phyloP scores from a whole-genome alignment of 1,140 invertebrate species.

The Calliphora vicina region DNA sequence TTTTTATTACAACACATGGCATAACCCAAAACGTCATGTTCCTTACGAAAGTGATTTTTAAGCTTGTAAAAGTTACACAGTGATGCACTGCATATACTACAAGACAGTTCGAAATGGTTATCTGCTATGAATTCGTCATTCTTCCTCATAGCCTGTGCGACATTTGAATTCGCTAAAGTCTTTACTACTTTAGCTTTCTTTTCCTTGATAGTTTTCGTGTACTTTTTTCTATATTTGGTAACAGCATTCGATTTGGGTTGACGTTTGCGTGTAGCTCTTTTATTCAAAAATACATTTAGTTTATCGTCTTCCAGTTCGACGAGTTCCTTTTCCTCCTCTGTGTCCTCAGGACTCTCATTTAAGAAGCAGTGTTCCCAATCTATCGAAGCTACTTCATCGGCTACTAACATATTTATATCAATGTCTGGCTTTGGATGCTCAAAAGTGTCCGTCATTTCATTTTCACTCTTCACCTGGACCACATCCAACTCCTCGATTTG shows the following conservation, averaged over 20 bases:
- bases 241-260: background rate
- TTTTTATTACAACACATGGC: constrained; percentile 32
- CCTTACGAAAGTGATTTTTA: constrained; percentile 7
- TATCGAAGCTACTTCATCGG: background rate
- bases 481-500: background rate
- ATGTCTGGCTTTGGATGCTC: background rate
- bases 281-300: background rate
- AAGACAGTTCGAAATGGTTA: constrained; percentile 5
- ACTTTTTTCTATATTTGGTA: background rate
- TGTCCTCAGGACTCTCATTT: background rate
- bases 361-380: background rate
- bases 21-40: constrained; percentile 16
- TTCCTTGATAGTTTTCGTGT: background rate
- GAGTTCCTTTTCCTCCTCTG: background rate
- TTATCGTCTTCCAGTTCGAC: background rate
- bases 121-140: constrained; percentile 30
- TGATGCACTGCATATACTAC: constrained; percentile 11
- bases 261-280: background rate
- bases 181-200: background rate
- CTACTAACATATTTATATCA: background rate
- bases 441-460: background rate
- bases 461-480: background rate
- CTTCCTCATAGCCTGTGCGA: background rate
- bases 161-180: background rate
- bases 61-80: constrained; percentile 13